A percentile compares a stretch with the other conserved stretches of the same genome.
phyloP scores from a whole-genome alignment of 2,888 invertebrate genomes.

The Stenichneumon culpator region DNA sequence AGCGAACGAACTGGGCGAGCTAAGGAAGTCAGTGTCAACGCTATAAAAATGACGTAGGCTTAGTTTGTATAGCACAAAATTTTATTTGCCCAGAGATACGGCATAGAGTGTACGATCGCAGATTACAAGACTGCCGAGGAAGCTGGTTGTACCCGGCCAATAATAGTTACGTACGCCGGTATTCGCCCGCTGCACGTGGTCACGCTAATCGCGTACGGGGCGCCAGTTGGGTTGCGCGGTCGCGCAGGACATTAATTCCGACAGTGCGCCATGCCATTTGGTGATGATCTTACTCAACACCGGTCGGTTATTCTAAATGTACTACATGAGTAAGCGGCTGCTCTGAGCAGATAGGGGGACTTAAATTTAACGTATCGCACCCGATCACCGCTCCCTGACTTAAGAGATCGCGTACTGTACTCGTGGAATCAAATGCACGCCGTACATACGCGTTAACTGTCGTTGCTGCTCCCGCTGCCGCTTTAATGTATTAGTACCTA shows the following conservation, averaged over 20 bases:
- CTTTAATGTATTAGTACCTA: conserved; percentile 4
- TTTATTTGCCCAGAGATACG: neutral
- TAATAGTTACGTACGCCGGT: conserved; percentile 63
- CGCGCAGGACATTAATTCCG: conserved; percentile 56
- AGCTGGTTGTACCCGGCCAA: conserved; percentile 47
- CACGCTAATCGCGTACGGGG: conserved; percentile 30
- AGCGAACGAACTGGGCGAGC: no score
- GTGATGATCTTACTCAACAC: conserved; percentile 9
- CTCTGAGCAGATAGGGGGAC: neutral
- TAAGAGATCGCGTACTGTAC: conserved; percentile 10
- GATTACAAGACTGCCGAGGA: neutral
- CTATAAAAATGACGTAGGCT: neutral
- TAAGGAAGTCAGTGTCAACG: neutral
- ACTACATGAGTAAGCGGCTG: neutral
- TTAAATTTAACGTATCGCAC: neutral
- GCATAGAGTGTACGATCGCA: neutral
- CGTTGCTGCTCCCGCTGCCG: conserved; percentile 23
- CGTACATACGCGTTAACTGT: conserved; percentile 10
- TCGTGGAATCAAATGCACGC: conserved; percentile 26
- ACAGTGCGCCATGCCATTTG: neutral
- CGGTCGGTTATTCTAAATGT: neutral
- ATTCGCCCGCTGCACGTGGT: conserved; percentile 55
- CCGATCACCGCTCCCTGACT: neutral
- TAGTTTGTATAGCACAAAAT: neutral
- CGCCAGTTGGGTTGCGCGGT: conserved; percentile 10